Conservation (phyloP, 1,140 invertebrate genomes). For the Rhynchophorus ferrugineus region DNA sequence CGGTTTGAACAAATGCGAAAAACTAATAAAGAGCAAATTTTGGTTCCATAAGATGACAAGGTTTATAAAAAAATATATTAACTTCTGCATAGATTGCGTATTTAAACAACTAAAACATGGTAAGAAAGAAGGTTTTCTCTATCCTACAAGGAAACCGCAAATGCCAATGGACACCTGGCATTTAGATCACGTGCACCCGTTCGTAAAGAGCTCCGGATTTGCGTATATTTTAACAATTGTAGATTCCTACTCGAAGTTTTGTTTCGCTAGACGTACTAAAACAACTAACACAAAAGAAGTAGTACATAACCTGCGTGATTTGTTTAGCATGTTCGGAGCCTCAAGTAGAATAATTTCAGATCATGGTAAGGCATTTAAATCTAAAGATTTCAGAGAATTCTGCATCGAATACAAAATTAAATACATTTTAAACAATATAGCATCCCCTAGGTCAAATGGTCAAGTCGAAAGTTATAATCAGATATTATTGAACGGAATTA, state of each 20-base stretch:
- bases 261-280: slow-evolving; percentile 7
- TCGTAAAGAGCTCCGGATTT: slow-evolving; percentile 22
- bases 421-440: slow-evolving; percentile 30
- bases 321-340: slow-evolving; percentile 20
- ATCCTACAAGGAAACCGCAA: slow-evolving; percentile 5
- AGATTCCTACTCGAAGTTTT: slow-evolving; percentile 38
- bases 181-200: slow-evolving; percentile 31
- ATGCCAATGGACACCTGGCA: slow-evolving; percentile 27
- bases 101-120: slow-evolving; percentile 5
- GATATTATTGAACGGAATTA: slow-evolving; percentile 3
- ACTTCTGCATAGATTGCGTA: slow-evolving; percentile 5
- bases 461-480: slow-evolving; percentile 22
- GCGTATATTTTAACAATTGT: slow-evolving; percentile 36
- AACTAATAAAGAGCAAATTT: slow-evolving; percentile 18
- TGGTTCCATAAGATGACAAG: slow-evolving; percentile 31
- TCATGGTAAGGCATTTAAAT: slow-evolving; percentile 30
- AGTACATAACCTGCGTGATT: slow-evolving; percentile 14
- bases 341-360: slow-evolving; percentile 27
- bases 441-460: slow-evolving; percentile 28
- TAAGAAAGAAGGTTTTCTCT: slow-evolving; percentile 1
- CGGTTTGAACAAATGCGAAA: neutral
- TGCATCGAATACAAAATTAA: slow-evolving; percentile 25
- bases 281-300: neutral
- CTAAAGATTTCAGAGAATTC: slow-evolving; percentile 26
- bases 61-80: slow-evolving; percentile 6